These are phyloP conservation scores for Thinocorus orbignyianus DNA, from an alignment of 2,113 vertebrate genomes.

Conservation along the genomic window DNA sequence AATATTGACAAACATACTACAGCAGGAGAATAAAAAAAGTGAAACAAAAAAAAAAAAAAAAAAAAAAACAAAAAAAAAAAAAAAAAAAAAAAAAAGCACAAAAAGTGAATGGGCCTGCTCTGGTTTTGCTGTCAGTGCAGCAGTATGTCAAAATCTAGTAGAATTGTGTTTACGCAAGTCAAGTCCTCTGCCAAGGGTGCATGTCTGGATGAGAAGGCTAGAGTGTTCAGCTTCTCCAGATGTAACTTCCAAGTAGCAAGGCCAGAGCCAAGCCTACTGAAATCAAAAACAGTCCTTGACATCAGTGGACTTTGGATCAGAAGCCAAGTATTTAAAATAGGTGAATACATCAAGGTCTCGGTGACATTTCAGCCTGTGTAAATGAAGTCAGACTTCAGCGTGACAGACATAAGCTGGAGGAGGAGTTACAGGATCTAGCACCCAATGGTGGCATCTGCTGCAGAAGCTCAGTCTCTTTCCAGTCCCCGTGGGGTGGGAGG, in stretches of 20 bases:
- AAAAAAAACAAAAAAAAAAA: not conserved
- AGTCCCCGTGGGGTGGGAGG: not conserved
- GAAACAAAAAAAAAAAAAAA: rapidly evolving
- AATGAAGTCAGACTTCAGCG: not conserved
- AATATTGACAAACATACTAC: not conserved
- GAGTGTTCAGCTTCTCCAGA: not conserved
- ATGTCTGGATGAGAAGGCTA: not conserved
- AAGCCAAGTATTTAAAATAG: not conserved
- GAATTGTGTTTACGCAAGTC: not conserved
- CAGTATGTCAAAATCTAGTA: not conserved
- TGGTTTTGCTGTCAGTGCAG: not conserved
- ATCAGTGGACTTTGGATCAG: not conserved
- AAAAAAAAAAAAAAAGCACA: not conserved
- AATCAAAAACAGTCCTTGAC: not conserved
- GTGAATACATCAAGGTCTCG: not conserved
- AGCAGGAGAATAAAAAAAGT: not conserved
- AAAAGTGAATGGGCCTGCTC: not conserved
- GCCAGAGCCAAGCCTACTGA: not conserved
- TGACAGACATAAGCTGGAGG: not conserved
- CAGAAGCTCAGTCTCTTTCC: not conserved
- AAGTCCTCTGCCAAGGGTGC: not conserved
- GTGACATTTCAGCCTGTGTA: not conserved
- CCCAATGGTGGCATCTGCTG: not conserved
- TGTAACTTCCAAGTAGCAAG: not conserved
- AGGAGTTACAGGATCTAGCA: not conserved